Base-by-base conservation (phyloP, 2,113 vertebrate species). In the Orcinus orca region DNA sequence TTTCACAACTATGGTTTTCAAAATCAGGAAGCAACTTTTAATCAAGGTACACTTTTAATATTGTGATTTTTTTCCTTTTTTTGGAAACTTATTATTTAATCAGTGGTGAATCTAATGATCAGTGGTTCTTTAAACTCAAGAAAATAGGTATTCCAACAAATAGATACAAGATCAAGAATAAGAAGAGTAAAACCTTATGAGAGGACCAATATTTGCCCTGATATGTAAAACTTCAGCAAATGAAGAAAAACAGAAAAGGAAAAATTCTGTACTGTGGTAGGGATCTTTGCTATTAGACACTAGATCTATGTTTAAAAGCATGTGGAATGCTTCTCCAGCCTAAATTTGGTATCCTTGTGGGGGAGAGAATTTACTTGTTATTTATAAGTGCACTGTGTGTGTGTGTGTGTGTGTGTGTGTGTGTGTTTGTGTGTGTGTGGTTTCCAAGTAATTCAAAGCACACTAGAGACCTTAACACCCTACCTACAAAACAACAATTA, bases 281-380 rank as follows among this genome's bases (percentile, higher is more conserved):
- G 67, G 47, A 96, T 58, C 18, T 90, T 96, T 92, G 87, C 38
- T 93, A 71, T 77, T 93, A 87, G 74, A 88, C 31, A 86, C 77
- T 63, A 81, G 44, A 68, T 50, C 74, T 93, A 58, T 85, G 31
- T 92, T 88, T 93, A 80, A 98, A 91, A 96, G 31, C 60, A 90
- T 95, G 89, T 58, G 71, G 89, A 93, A 93, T 92, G 53, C 50
- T 87, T 92, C 93, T 95, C 38, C 41, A 91, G 55, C 67, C 89
- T 97, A 97, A 95, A 97, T 95, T 97, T 97, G 95, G 87, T 67
- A 83, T 44, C 53, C n/a, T 83, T 95, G 55, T 85, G 25, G 88
- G 60, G 74, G 31, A 96, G 84, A 96, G 23, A 95, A 95, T 91
- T 97, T 71, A 93, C 74, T 97, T 97, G 73, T 95, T 96, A 92